Conservation (phyloP, 2,113 vertebrate species). For the Daphoenositta chrysoptera region DNA sequence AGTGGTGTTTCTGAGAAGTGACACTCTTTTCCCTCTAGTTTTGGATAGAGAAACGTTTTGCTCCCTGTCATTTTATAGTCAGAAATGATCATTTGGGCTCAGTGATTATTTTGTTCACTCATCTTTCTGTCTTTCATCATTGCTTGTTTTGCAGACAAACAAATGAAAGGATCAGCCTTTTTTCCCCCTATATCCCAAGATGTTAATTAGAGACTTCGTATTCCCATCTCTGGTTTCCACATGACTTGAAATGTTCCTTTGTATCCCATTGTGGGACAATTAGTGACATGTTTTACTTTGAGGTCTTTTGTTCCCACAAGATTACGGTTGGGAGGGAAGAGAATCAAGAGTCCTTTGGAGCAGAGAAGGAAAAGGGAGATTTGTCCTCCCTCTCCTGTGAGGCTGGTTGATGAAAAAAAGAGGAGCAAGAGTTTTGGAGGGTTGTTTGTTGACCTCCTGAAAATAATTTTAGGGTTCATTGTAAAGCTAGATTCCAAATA, state of each 20-base stretch:
- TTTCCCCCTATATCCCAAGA: not conserved
- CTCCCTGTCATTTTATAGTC: not conserved
- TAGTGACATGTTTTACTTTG: not conserved
- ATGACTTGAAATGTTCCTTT: not conserved
- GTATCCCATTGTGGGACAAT: not conserved
- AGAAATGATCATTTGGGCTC: not conserved
- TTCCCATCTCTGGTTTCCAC: not conserved
- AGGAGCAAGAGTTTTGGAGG: not conserved
- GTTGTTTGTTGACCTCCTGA: not conserved
- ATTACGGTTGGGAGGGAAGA: not conserved
- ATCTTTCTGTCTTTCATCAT: not conserved
- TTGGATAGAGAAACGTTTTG: not conserved
- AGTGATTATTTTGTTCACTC: not conserved
- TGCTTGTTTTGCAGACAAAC: not conserved
- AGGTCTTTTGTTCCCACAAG: not conserved
- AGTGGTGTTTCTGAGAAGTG: not conserved
- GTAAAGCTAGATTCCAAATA: not conserved
- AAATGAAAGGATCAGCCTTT: not conserved
- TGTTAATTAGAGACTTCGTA: not conserved
- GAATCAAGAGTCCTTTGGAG: not conserved
- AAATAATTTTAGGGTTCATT: not conserved
- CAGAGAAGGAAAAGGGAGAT: not conserved
- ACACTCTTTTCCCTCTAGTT: not conserved
- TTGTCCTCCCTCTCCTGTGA: not conserved
- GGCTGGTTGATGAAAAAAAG: not conserved